These are phyloP conservation scores for Noctilio leporinus DNA, from an alignment of 2,113 vertebrate genomes.

Conservation along the genomic window DNA sequence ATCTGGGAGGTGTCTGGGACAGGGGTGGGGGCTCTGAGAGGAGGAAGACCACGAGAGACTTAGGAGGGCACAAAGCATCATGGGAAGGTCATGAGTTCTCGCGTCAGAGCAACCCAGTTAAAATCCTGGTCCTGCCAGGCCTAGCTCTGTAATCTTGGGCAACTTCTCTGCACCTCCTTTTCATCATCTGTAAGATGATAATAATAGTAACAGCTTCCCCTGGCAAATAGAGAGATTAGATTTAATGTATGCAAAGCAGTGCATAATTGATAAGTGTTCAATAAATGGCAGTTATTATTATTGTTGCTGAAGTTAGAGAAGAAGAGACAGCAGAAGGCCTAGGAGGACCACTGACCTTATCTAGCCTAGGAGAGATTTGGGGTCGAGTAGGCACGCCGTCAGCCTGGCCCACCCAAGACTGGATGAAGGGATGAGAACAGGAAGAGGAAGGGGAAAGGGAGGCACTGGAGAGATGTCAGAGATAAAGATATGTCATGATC, in stretches of 20 bases:
- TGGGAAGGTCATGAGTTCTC: neutral
- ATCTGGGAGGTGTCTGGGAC: neutral
- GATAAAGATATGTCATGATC: constrained; percentile 25
- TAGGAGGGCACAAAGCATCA: neutral
- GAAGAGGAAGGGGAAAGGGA: constrained; percentile 39
- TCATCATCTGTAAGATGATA: constrained; percentile 10
- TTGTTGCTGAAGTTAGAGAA: neutral
- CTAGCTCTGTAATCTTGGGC: neutral
- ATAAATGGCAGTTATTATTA: neutral
- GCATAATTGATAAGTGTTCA: neutral
- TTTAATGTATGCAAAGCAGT: neutral
- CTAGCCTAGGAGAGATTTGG: neutral
- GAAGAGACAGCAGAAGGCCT: neutral
- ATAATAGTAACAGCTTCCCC: neutral
- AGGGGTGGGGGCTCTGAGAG: fast-evolving
- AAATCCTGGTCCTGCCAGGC: neutral
- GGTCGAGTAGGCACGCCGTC: neutral
- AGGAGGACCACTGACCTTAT: neutral
- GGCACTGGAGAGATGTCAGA: constrained; percentile 28
- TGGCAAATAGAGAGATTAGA: neutral
- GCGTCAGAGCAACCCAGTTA: neutral
- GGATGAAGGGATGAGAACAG: neutral
- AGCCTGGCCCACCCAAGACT: neutral
- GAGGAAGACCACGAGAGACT: neutral
- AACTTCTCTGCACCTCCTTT: neutral